phyloP scores from a whole-genome alignment of 2,888 invertebrate species.

The Pseudolycoriella hygida region DNA sequence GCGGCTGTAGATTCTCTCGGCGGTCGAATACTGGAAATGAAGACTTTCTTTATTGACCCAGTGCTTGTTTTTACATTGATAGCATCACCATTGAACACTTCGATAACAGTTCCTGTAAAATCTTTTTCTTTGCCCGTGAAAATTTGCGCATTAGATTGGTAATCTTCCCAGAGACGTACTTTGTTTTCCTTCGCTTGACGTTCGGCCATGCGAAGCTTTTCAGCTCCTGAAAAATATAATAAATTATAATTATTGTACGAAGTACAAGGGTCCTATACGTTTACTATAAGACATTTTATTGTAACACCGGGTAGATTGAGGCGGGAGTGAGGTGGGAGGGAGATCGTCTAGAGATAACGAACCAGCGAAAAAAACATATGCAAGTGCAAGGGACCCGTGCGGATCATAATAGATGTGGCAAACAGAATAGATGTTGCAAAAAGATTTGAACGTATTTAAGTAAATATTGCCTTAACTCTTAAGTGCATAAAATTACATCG shows the following conservation, averaged over 20 bases:
- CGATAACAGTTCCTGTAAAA: slow-evolving; percentile 65
- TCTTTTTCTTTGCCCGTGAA: slow-evolving; percentile 66
- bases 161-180: slow-evolving; percentile 82
- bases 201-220: slow-evolving; percentile 70
- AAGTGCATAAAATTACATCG: no score
- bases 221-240: slow-evolving; percentile 38
- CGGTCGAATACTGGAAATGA: slow-evolving; percentile 87
- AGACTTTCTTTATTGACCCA: slow-evolving; percentile 73
- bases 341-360: no score
- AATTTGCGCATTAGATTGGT: slow-evolving; percentile 53
- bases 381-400: no score
- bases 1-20: slow-evolving; percentile 56
- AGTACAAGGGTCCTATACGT: not conserved
- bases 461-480: no score
- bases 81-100: slow-evolving; percentile 89
- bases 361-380: no score
- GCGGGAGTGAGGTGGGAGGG: no score
- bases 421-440: no score
- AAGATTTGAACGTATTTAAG: no score
- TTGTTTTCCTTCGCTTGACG: slow-evolving; percentile 73
- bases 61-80: slow-evolving; percentile 66
- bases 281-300: not conserved
- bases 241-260: not conserved
- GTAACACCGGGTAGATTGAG: not conserved
- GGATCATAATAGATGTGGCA: no score